Base-by-base conservation (phyloP, 64 coral and sea anemone species). In the Dendronephthya gigantea region DNA sequence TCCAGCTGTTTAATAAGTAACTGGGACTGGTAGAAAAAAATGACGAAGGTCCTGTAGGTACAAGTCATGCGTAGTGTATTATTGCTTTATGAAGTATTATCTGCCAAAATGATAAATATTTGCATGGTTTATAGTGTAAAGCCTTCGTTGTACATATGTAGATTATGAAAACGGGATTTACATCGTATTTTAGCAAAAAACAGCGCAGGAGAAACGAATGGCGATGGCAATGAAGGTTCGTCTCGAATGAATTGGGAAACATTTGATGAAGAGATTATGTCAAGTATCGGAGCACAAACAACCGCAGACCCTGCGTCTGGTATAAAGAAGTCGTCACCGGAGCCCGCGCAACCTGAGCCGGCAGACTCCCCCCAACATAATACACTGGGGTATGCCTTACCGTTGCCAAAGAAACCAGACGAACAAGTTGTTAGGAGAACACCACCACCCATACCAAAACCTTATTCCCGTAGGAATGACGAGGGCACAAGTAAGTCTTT, bases 321-420 rank as follows among this genome's bases (percentile, higher is more conserved):
- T 62, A 2, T 62, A 62, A 62, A 62, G 55, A 62, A 62, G 25
- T n/a, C 55, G 25, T 62, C 55, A n/a, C 55, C 55, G 19, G 55
- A 62, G 55, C 55, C 55, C 25, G 55, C 55, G 55, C 55, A 23
- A 62, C 55, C 55, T 27, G 55, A 62, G 55, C 19, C 17, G 55
- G 25, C 55, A n/a, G 55, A 62, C 2, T 62, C 55, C 4, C 55
- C 55, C 25, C 32, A 15, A 29, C 31, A 79, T 39, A 79, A 79
- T 39, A 79, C 72, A 36, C 72, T 79, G 13, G 72, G 72, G 9
- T 79, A 79, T 79, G 72, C 72, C 11, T 79, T 79, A 79, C 72
- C 72, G 1, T 29, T 79, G 72, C 72, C 72, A 9, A 79, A 39
- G 36, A 79, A 39, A 79, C 72, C 72, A 0, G 36, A 39, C 28